Percentiles rank a stretch among this genome's conserved stretches.
Conservation (phyloP, 2,113 vertebrate genomes). For the Heteronetta atricapilla region DNA sequence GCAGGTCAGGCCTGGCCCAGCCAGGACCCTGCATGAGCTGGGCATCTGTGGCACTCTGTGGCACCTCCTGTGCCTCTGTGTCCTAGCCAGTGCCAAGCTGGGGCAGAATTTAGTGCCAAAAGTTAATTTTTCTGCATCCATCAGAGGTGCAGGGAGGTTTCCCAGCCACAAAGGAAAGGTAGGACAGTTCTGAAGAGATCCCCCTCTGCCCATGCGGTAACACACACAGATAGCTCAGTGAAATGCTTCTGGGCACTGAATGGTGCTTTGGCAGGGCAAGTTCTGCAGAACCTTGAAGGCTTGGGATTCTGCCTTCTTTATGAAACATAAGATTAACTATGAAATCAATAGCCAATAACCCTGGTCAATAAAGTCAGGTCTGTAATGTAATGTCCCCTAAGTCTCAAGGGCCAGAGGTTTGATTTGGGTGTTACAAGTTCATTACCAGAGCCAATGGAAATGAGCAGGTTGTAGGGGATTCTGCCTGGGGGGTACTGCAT, state of each 20-base stretch:
- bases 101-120: not conserved
- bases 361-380: not conserved
- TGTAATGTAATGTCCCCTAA: rapidly evolving
- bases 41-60: not conserved
- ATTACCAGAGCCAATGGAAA: not conserved
- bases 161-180: not conserved
- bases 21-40: not conserved
- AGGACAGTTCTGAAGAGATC: not conserved
- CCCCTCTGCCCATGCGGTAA: no score
- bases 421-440: not conserved
- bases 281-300: not conserved
- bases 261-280: not conserved
- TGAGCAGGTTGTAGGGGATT: not conserved
- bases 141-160: not conserved
- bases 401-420: not conserved
- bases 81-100: not conserved
- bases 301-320: not conserved
- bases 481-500: not conserved
- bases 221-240: not conserved
- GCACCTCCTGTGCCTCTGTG: not conserved
- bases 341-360: not conserved
- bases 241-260: not conserved
- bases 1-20: not conserved
- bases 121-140: not conserved
- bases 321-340: not conserved